phyloP scores from a whole-genome alignment of 2,888 invertebrate species.

The Hyposoter dolosus region DNA sequence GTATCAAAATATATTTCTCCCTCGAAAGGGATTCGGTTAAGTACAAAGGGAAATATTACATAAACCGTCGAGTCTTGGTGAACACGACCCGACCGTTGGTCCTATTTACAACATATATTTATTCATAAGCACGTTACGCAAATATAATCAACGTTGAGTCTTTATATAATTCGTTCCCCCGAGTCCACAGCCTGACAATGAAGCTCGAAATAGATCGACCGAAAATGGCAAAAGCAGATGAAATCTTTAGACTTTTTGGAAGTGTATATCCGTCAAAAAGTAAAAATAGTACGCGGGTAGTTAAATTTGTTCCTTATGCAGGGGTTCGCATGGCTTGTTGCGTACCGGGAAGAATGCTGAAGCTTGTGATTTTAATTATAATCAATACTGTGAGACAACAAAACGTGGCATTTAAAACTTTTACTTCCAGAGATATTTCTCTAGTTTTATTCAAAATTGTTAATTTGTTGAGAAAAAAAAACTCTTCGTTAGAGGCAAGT shows the following conservation, averaged over 20 bases:
- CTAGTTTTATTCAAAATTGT: neutral
- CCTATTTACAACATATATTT: neutral
- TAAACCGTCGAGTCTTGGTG: neutral
- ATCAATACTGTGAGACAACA: neutral
- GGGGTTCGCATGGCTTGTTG: neutral
- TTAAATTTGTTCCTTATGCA: slow-evolving; percentile 1
- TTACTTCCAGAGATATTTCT: neutral
- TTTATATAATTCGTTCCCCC: neutral
- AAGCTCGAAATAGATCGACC: neutral
- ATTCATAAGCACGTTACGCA: too few species aligned
- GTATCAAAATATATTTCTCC: neutral
- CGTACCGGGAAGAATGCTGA: neutral
- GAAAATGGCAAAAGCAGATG: neutral
- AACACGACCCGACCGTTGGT: neutral
- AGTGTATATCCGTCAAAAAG: neutral
- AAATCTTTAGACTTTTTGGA: neutral
- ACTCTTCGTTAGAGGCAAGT: neutral
- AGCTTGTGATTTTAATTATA: neutral
- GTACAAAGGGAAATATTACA: neutral
- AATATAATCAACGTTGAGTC: neutral
- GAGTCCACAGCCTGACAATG: neutral
- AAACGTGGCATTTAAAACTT: neutral
- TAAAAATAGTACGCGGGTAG: neutral
- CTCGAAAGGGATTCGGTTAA: neutral
- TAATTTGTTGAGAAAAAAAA: neutral